These are phyloP conservation scores for Athetis lepigone DNA, from an alignment of 2,888 invertebrate genomes.

Conservation along the genomic window DNA sequence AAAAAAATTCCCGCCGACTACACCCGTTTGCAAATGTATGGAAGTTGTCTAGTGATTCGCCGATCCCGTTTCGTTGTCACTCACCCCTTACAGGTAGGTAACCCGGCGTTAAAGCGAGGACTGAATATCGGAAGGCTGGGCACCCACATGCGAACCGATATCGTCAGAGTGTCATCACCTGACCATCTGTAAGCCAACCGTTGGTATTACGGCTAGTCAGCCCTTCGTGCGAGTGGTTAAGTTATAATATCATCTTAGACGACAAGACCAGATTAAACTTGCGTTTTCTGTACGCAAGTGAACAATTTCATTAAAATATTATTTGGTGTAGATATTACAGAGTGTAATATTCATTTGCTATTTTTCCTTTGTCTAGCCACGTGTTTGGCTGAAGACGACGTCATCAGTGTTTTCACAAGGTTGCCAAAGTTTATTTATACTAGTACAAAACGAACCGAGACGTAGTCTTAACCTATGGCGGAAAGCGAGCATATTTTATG, in stretches of 20 bases:
- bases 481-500: conserved; percentile 9
- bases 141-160: conserved; percentile 55
- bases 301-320: conserved; percentile 31
- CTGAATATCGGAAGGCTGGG: conserved; percentile 56
- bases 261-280: conserved; percentile 15
- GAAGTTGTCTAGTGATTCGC: conserved; percentile 49
- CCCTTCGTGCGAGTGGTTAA: conserved; percentile 38
- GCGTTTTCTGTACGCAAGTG: conserved; percentile 32
- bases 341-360: conserved; percentile 10
- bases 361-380: conserved; percentile 25
- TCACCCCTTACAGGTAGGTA: conserved; percentile 56
- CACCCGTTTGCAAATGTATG: conserved; percentile 50
- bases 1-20: conserved; percentile 45
- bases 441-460: conserved; percentile 15
- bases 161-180: conserved; percentile 58
- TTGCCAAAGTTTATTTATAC: conserved; percentile 37
- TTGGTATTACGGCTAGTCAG: conserved; percentile 48
- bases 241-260: conserved; percentile 20
- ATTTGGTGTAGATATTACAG: conserved; percentile 22
- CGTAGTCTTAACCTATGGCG: conserved; percentile 13
- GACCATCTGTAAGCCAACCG: conserved; percentile 58
- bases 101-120: conserved; percentile 55
- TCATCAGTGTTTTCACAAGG: conserved; percentile 13
- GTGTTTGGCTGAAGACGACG: conserved; percentile 13
- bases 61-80: conserved; percentile 49